Evolutionary conservation across 2,888 invertebrate species (phyloP).

Genomic region (Cephus rjabovi): DNA sequence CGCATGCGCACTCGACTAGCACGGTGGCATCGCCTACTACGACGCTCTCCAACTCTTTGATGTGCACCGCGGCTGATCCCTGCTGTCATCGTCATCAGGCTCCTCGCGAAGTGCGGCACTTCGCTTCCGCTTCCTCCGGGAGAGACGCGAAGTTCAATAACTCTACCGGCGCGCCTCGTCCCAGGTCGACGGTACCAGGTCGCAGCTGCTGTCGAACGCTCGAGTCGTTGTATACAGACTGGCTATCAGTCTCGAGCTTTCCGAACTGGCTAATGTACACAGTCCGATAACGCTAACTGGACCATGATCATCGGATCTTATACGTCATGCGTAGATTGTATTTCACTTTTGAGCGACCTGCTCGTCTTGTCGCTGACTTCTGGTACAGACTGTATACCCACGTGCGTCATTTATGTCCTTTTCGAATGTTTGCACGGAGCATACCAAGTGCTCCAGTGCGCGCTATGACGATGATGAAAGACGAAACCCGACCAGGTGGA

Average conservation of each 20-base stretch:
- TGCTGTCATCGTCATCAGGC: too few relatives aligned
- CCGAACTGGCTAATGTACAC: not conserved
- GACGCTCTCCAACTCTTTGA: too few relatives aligned
- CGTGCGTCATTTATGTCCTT: not conserved
- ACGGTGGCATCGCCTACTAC: too few relatives aligned
- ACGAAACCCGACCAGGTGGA: not conserved
- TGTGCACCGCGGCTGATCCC: too few relatives aligned
- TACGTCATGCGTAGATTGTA: not conserved
- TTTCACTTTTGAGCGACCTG: not conserved
- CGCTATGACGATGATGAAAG: not conserved
- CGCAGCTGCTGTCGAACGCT: not conserved
- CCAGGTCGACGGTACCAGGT: too few relatives aligned
- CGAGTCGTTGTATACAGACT: not conserved
- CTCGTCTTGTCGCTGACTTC: not conserved
- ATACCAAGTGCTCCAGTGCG: not conserved
- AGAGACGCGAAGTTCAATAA: too few relatives aligned
- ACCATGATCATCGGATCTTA: not conserved
- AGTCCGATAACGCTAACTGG: not conserved
- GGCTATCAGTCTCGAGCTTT: not conserved
- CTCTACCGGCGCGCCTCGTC: too few relatives aligned
- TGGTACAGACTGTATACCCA: not conserved
- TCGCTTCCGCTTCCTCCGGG: too few relatives aligned
- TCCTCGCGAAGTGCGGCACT: too few relatives aligned
- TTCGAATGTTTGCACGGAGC: not conserved
- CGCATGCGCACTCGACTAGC: constrained; percentile 19